Percentiles rank a stretch among this genome's conserved stretches.
Conservation (phyloP, 1,140 invertebrate species). For the Leptinotarsa defecta region DNA sequence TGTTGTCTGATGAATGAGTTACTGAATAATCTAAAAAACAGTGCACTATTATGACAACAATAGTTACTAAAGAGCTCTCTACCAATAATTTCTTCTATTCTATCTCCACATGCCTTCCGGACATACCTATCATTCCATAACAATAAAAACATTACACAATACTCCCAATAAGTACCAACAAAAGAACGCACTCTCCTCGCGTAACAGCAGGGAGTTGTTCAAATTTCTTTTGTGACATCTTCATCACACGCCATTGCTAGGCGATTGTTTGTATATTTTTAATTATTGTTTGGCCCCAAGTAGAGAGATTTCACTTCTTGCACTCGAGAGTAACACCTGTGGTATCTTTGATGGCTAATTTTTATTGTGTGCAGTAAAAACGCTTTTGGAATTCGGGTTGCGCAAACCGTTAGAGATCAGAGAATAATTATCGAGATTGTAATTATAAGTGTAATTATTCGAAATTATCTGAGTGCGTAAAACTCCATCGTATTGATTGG, state of each 20-base stretch:
- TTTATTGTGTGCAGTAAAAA: background rate
- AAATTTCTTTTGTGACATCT: slow-evolving; percentile 8
- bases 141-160: too few relatives aligned
- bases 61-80: too few relatives aligned
- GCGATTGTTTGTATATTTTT: background rate
- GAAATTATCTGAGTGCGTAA: background rate
- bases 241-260: background rate
- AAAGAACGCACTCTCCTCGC: too few relatives aligned
- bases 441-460: background rate
- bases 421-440: background rate
- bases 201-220: background rate
- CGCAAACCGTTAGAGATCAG: background rate
- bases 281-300: background rate
- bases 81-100: too few relatives aligned
- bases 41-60: too few relatives aligned
- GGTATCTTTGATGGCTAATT: background rate
- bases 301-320: slow-evolving; percentile 1
- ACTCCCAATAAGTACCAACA: too few relatives aligned
- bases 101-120: too few relatives aligned
- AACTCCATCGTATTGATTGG: background rate
- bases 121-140: too few relatives aligned
- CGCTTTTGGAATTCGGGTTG: background rate
- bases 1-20: too few relatives aligned
- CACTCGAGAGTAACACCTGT: background rate
- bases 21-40: too few relatives aligned